Evolutionary conservation across 1,140 invertebrate genomes (phyloP).

Genomic region (Nasonia vitripennis): DNA sequence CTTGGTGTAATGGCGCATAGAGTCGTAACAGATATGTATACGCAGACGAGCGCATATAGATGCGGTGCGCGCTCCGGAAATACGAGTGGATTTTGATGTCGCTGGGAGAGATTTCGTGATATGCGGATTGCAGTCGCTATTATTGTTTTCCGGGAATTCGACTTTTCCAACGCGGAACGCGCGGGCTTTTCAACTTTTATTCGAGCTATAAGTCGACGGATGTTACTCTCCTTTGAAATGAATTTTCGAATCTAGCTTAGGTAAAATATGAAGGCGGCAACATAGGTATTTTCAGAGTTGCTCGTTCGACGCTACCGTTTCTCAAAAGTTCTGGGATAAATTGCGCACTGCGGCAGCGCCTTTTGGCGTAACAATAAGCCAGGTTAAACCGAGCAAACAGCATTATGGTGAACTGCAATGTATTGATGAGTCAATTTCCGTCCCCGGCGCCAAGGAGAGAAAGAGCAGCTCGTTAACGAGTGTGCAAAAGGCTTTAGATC

Average conservation of each 20-base stretch:
- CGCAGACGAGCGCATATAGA: not conserved
- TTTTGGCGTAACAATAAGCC: too few relatives aligned
- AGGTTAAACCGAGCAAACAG: not conserved
- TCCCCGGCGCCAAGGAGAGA: not conserved
- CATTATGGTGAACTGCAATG: not conserved
- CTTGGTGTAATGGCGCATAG: not conserved
- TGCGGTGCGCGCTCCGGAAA: not conserved
- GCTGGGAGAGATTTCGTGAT: not conserved
- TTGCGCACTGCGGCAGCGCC: too few relatives aligned
- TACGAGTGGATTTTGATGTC: not conserved
- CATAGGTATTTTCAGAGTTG: too few relatives aligned
- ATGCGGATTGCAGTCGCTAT: not conserved
- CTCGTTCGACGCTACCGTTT: too few relatives aligned
- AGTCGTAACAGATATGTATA: not conserved
- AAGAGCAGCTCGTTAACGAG: not conserved
- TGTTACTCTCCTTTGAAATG: too few relatives aligned
- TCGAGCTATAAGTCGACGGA: not conserved
- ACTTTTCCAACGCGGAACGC: too few relatives aligned
- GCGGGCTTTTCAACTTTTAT: not conserved
- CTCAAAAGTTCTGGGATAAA: too few relatives aligned
- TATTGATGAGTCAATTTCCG: not conserved
- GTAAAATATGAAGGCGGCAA: too few relatives aligned
- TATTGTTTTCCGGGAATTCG: not conserved
- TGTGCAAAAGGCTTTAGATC: slow-evolving; percentile 17
- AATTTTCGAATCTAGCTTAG: too few relatives aligned